Evolutionary conservation across 2,797 vertebrate species (phyloP), one percentile per base, ranked within the genome.

Genomic region (Lagothrix lagotricha): DNA sequence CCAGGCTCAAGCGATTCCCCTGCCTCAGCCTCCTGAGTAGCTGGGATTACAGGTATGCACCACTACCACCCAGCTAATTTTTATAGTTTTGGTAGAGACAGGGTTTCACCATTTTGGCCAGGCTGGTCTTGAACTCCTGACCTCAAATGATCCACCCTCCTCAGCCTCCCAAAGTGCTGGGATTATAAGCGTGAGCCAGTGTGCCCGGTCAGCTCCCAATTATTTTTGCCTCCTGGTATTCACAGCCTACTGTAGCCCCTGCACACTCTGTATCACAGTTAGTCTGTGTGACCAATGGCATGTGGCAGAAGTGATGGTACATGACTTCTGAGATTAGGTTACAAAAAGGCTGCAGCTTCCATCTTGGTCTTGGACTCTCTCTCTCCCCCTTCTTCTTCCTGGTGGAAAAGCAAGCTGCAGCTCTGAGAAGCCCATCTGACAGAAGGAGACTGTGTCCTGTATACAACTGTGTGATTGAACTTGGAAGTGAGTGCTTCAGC

Each of bases 251-350:
- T 39, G 44, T 88, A 64, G 28, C 26, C 79, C 58, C 39, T 30
- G 73, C 48, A 70, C 33, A 30, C 30, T 9, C 10, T 30, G 3
- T 61, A 19, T 75, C 82, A 77, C 44, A 73, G 36, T 87, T 76
- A 54, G 64, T 88, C 72, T 84, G 14, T 76, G 81, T 91, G 92
- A 88, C 72, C 84, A 90, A 48, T 10, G 75, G 67, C 84, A 26
- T 39, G 36, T 64, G 10, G 67, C 52, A 85, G n/a, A 96, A 93
- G 50, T 70, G 44, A 76, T 52, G 20, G 20, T 22, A 14, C 61
- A 30, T 81, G 54, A 89, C 9, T 92, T 96, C 81, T 95, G 81
- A 92, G 77, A 85, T 85, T 85, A 96, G 41, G 48, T 67, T 92
- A 90, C 73, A 73, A 54, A 92, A 96, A 81, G 41, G 73, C 57